Evolutionary conservation across 2,113 vertebrate genomes (phyloP), one percentile per base, ranked within the genome.

Genomic region (Pteruthius melanotis): DNA sequence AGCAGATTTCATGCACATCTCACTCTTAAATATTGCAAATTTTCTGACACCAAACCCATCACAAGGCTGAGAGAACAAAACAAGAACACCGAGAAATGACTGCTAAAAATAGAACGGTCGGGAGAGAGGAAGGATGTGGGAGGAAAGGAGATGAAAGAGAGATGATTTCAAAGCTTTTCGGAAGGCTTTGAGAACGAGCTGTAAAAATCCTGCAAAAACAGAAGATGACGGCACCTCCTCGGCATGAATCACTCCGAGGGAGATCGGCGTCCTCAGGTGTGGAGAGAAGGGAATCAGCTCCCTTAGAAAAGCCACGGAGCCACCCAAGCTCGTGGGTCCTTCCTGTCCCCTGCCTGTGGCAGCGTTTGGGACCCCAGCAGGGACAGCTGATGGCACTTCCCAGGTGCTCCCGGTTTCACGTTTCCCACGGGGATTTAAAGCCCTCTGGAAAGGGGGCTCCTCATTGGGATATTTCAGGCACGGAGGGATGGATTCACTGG

Each of bases 121-220:
- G 50, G 65, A 89, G 81, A 35, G 52, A 47, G 60, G 87, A 66
- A 85, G 89, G 89, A 87, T 35, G 92, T 87, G 87, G 92, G 89
- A 93, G 86, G 91, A 37, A 39, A 44, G n/a, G 76, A 71, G 75
- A 53, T 63, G 71, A 44, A 52, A 16, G 37, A 18, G 44, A 69
- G 56, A 57, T 9, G 8, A 27, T 77, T 61, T 56, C 13, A 44
- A 40, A 75, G 61, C n/a, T 90, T 77, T 84, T 63, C 2, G 3
- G 3, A 18, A 66, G 56, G 24, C 13, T 56, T 15, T 6, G 54
- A 47, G 80, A 39, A 15, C 0, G 31, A 66, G 33, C 72, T 59
- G 20, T 15, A 24, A 63, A 78, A 80, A 13, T 4, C 20, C 54
- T 27, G 28, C 19, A 1, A 21, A 21, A 20, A 7, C 17, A 33